phyloP scores from a whole-genome alignment of 1,140 invertebrate genomes.

The Coenobita brevimanus region DNA sequence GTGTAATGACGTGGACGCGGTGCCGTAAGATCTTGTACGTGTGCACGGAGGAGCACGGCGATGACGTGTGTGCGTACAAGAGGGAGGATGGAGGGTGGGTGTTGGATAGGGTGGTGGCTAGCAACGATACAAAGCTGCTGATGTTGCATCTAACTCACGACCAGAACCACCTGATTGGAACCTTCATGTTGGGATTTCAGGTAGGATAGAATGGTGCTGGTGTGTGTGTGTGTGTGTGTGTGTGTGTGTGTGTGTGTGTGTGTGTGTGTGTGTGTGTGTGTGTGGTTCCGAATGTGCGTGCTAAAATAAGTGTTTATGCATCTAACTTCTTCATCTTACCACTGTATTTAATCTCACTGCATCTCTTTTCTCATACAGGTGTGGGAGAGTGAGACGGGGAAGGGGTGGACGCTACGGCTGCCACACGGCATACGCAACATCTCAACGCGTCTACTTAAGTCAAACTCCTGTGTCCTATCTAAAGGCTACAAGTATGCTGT shows the following conservation, averaged over 20 bases:
- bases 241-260: background rate
- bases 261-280: background rate
- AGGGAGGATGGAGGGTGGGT: slow-evolving; percentile 71
- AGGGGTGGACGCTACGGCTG: slow-evolving; percentile 79
- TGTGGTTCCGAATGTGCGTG: background rate
- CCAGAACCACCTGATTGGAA: slow-evolving; percentile 86
- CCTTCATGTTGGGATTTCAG: slow-evolving; percentile 87
- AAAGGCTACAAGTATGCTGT: slow-evolving; percentile 93
- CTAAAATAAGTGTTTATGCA: background rate
- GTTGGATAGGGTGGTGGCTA: slow-evolving; percentile 73
- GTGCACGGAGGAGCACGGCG: slow-evolving; percentile 77
- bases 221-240: background rate
- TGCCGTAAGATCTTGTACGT: slow-evolving; percentile 78
- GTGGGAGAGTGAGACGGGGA: slow-evolving; percentile 46
- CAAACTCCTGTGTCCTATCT: slow-evolving; percentile 93
- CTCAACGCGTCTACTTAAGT: slow-evolving; percentile 88
- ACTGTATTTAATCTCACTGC: background rate
- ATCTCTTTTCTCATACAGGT: slow-evolving; percentile 29
- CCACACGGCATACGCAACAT: slow-evolving; percentile 95
- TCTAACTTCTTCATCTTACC: background rate
- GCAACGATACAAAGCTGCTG: slow-evolving; percentile 78
- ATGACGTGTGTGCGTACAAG: slow-evolving; percentile 76
- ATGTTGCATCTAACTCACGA: slow-evolving; percentile 88
- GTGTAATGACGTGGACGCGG: slow-evolving; percentile 80
- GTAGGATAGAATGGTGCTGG: slow-evolving; percentile 72